These are phyloP conservation scores for Chlorodrepanis virens DNA, from an alignment of 2,113 vertebrate genomes.

Conservation along the genomic window DNA sequence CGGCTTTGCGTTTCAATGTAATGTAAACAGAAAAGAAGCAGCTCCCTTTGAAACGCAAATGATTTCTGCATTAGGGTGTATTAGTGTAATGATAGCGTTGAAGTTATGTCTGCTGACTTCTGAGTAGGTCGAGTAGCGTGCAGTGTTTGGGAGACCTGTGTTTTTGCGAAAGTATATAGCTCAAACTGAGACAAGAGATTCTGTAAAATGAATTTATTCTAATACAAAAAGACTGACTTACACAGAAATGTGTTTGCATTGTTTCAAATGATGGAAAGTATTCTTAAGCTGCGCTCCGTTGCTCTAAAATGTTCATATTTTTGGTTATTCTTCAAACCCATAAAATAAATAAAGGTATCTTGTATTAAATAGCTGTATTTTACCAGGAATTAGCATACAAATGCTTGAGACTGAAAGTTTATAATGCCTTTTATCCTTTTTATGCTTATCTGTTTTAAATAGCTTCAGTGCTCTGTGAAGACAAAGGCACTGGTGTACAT, in stretches of 20 bases:
- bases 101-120: background rate
- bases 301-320: background rate
- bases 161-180: background rate
- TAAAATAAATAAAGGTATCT: background rate
- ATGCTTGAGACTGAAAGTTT: constrained; percentile 37
- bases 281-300: background rate
- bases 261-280: background rate
- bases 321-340: background rate
- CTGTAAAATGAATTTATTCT: background rate
- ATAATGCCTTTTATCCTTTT: constrained; percentile 20
- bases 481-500: constrained; percentile 62
- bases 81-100: background rate
- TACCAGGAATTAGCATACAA: constrained; percentile 20
- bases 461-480: constrained; percentile 41
- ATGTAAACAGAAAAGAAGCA: background rate
- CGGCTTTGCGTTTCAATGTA: background rate
- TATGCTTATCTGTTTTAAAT: constrained; percentile 49
- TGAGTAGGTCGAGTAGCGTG: background rate
- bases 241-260: background rate
- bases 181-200: background rate
- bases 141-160: background rate
- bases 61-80: background rate
- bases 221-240: background rate
- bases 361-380: constrained; percentile 24
- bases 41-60: background rate